Conservation (phyloP, 2,888 invertebrate genomes). For the Netelia virgata region DNA sequence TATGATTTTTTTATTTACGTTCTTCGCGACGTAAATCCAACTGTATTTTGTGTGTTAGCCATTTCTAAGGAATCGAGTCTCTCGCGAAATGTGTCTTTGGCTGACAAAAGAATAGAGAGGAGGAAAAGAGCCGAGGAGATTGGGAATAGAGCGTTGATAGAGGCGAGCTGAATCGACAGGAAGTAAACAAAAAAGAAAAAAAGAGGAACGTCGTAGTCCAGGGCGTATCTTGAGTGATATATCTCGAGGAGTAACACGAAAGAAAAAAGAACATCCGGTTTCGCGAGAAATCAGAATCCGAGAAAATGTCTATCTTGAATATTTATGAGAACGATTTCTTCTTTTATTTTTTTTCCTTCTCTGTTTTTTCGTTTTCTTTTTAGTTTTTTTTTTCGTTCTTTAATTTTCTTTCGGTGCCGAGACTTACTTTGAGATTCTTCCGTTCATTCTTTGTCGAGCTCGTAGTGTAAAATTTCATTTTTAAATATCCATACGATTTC, state of each 20-base stretch:
- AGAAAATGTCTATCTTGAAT: slow-evolving; percentile 33
- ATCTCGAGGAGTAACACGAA: slow-evolving; percentile 1
- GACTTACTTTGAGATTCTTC: not conserved
- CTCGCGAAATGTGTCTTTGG: not conserved
- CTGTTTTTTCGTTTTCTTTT: slow-evolving; percentile 23
- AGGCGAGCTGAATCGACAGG: not conserved
- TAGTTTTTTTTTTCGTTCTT: not conserved
- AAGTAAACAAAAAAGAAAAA: not conserved
- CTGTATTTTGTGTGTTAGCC: not conserved
- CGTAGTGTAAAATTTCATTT: not conserved
- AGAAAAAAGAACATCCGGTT: slow-evolving; percentile 10
- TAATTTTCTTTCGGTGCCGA: not conserved
- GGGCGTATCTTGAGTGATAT: slow-evolving; percentile 31
- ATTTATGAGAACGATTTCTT: slow-evolving; percentile 51
- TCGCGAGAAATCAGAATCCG: slow-evolving; percentile 4
- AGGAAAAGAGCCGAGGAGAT: not conserved
- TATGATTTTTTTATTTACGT: too few species aligned
- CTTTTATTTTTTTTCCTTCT: slow-evolving; percentile 11
- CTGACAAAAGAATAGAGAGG: not conserved
- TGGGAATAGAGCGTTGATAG: not conserved
- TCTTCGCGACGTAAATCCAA: not conserved
- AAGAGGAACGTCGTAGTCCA: not conserved
- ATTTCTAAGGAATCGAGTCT: slow-evolving; percentile 1
- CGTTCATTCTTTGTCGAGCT: not conserved
- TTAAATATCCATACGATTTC: slow-evolving; percentile 12